These are phyloP conservation scores for Neoascia interrupta DNA, from an alignment of 2,888 invertebrate species.

Conservation along the genomic window DNA sequence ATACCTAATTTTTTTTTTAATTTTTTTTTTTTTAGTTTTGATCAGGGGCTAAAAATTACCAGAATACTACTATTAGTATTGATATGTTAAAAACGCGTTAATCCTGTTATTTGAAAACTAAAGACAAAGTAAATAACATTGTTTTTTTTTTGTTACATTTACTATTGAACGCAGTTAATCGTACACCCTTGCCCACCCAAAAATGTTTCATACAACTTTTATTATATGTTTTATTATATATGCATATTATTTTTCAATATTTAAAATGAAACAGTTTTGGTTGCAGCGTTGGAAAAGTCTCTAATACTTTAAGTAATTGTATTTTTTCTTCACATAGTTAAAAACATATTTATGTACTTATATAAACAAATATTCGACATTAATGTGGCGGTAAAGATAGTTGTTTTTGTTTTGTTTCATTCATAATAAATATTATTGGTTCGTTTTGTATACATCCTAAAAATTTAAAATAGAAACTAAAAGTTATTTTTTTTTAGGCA, in stretches of 20 bases:
- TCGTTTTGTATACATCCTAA: slow-evolving; percentile 68
- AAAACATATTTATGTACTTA: slow-evolving; percentile 56
- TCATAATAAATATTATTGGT: slow-evolving; percentile 66
- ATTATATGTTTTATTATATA: slow-evolving; percentile 37
- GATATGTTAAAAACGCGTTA: slow-evolving; percentile 70
- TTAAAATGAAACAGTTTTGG: slow-evolving; percentile 67
- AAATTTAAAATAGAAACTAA: slow-evolving; percentile 47
- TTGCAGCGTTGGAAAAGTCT: slow-evolving; percentile 65
- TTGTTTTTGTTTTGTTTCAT: slow-evolving; percentile 54
- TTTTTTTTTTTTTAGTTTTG: slow-evolving; percentile 53
- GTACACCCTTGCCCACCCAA: slow-evolving; percentile 53
- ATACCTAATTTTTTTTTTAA: slow-evolving; percentile 63
- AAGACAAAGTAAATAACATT: slow-evolving; percentile 47
- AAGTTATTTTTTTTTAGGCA: slow-evolving; percentile 11
- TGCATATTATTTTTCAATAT: slow-evolving; percentile 38
- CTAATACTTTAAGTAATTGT: slow-evolving; percentile 64
- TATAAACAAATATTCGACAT: slow-evolving; percentile 66
- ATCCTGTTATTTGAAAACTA: slow-evolving; percentile 64
- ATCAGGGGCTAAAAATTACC: slow-evolving; percentile 66
- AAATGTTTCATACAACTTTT: slow-evolving; percentile 52
- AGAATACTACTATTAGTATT: slow-evolving; percentile 68
- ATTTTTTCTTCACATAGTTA: slow-evolving; percentile 47
- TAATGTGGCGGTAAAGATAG: slow-evolving; percentile 67
- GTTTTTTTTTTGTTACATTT: slow-evolving; percentile 6
- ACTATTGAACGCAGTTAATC: slow-evolving; percentile 58